Conservation (phyloP, 2,797 vertebrate genomes). For the Cyprinodon diabolis region DNA sequence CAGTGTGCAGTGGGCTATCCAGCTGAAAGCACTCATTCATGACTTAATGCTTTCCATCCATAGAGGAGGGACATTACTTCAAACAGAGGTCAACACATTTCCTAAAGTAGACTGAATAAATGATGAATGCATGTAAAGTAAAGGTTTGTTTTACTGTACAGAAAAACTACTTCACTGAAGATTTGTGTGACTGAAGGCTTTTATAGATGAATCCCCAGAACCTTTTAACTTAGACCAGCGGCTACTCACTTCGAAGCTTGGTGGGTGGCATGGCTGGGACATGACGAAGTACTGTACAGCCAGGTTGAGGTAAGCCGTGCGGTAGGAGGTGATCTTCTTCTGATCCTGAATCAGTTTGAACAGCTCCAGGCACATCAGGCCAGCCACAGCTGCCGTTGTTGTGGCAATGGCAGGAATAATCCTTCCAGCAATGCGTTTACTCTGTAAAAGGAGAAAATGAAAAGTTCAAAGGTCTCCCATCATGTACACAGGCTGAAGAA, state of each 20-base stretch:
- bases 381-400: constrained; percentile 86
- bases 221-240: constrained; percentile 12
- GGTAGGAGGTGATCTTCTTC: constrained; percentile 72
- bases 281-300: constrained; percentile 69
- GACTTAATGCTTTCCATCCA: constrained; percentile 53
- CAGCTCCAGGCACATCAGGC: constrained; percentile 88
- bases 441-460: constrained; percentile 70
- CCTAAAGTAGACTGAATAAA: constrained; percentile 52
- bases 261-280: constrained; percentile 51
- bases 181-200: constrained; percentile 28
- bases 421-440: constrained; percentile 84
- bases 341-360: constrained; percentile 86
- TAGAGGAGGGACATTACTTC: constrained; percentile 47
- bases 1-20: constrained; percentile 27
- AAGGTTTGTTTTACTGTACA: constrained; percentile 42
- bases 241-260: constrained; percentile 79
- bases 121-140: constrained; percentile 54
- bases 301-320: constrained; percentile 77
- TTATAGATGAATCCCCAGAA: constrained; percentile 23
- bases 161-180: constrained; percentile 27
- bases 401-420: constrained; percentile 92
- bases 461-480: neutral
- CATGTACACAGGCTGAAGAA: neutral
- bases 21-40: constrained; percentile 66
- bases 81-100: constrained; percentile 52